Conservation (phyloP, 2,888 invertebrate genomes). For the Teinopalpus imperialis region DNA sequence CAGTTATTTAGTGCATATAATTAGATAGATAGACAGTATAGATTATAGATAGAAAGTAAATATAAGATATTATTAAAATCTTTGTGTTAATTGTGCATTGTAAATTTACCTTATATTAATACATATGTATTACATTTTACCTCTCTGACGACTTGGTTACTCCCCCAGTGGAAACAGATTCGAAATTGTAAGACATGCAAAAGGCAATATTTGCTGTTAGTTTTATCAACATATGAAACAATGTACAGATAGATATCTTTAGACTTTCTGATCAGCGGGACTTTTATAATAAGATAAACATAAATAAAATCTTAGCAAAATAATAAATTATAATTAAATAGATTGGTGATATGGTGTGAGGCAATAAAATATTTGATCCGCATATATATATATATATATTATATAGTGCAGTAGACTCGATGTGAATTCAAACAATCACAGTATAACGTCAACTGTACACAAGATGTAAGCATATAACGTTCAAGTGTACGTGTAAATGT, state of each 20-base stretch:
- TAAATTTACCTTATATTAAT: slow-evolving; percentile 28
- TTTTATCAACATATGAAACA: slow-evolving; percentile 47
- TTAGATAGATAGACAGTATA: background rate
- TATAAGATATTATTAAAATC: background rate
- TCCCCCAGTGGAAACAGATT: slow-evolving; percentile 85
- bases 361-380: too few relatives aligned
- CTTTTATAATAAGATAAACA: background rate
- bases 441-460: slow-evolving; percentile 6
- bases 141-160: slow-evolving; percentile 83
- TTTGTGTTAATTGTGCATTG: slow-evolving; percentile 7
- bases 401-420: background rate
- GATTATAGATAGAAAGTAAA: background rate
- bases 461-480: slow-evolving; percentile 4
- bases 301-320: background rate
- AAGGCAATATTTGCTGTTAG: slow-evolving; percentile 79
- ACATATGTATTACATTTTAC: slow-evolving; percentile 48
- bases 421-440: slow-evolving; percentile 4
- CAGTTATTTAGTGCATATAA: too few relatives aligned
- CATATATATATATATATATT: background rate
- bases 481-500: background rate
- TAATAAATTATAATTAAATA: background rate
- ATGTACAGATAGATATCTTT: background rate
- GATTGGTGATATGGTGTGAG: background rate
- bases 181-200: slow-evolving; percentile 88
- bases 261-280: too few relatives aligned